Conservation (phyloP, 37 sponge, comb jelly and placozoan genomes). For the Hexactinellida sp. region DNA sequence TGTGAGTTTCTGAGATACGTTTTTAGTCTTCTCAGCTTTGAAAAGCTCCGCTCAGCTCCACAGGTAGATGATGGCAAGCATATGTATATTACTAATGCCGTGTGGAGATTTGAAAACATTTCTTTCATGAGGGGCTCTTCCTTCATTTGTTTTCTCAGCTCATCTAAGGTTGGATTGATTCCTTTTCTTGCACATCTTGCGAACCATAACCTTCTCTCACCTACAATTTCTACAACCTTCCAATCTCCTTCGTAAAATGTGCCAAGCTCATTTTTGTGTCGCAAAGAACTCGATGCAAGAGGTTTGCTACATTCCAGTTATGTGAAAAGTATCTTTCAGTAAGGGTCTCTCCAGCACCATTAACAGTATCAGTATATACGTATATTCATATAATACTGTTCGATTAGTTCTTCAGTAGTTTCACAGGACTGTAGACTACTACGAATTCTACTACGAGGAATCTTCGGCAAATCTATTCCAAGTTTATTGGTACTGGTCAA, state of each 20-base stretch:
- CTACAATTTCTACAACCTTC: background rate
- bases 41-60: background rate
- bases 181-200: constrained; percentile 18
- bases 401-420: background rate
- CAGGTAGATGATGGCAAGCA: background rate
- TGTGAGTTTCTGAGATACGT: background rate
- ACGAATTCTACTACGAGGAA: constrained; percentile 2
- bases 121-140: background rate
- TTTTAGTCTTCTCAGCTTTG: background rate
- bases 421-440: background rate
- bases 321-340: constrained; percentile 4
- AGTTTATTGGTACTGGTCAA: constrained; percentile 15
- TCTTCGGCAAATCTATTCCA: background rate
- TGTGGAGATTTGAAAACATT: constrained; percentile 12
- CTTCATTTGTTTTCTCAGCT: constrained; percentile 13
- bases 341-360: background rate
- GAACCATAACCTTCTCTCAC: constrained; percentile 5
- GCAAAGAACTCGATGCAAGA: constrained; percentile 9
- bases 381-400: constrained; percentile 18
- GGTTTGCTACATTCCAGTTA: background rate
- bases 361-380: constrained; percentile 15
- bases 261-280: constrained; percentile 13
- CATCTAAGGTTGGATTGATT: background rate
- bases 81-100: constrained; percentile 14
- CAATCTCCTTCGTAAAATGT: constrained; percentile 13